Evolutionary conservation across 2,113 vertebrate species (phyloP).

Genomic region (Phrynocephalus versicolor): DNA sequence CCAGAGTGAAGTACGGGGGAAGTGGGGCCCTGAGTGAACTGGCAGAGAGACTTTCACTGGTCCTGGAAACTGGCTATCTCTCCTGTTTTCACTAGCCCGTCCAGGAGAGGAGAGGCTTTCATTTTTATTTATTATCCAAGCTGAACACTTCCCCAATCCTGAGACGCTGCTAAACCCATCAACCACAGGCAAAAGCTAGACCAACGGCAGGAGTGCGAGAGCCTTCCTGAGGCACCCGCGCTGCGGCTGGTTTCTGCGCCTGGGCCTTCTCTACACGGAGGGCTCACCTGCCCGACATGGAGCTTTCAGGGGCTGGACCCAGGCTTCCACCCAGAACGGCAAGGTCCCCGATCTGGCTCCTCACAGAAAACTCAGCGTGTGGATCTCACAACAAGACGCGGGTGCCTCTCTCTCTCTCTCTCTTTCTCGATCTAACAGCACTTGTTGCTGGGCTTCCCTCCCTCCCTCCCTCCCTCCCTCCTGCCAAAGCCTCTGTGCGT

Average conservation of each 20-base stretch:
- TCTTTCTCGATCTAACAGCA: too few relatives aligned
- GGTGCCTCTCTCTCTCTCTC: too few relatives aligned
- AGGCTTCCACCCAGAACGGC: slow-evolving; percentile 7
- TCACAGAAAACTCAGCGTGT: slow-evolving; percentile 18
- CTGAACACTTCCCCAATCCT: neutral
- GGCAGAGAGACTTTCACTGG: neutral
- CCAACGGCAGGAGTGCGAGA: neutral
- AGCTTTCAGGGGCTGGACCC: neutral
- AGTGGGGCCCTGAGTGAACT: neutral
- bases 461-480: slow-evolving; percentile 28
- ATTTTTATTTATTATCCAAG: neutral
- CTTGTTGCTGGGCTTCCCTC: slow-evolving; percentile 61
- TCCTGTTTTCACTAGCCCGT: neutral
- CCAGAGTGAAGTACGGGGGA: neutral
- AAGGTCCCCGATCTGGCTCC: slow-evolving; percentile 24
- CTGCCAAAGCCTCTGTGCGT: slow-evolving; percentile 80
- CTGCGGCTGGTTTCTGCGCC: neutral
- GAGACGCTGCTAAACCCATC: rapidly evolving
- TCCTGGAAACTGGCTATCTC: neutral
- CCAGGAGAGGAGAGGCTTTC: too few relatives aligned
- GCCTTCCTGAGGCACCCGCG: neutral
- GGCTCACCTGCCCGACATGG: slow-evolving; percentile 23
- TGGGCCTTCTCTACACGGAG: neutral
- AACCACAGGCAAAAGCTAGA: neutral
- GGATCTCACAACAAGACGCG: slow-evolving; percentile 40